Base-by-base conservation (phyloP, 1,140 invertebrate genomes). In the Pinna nobilis region DNA sequence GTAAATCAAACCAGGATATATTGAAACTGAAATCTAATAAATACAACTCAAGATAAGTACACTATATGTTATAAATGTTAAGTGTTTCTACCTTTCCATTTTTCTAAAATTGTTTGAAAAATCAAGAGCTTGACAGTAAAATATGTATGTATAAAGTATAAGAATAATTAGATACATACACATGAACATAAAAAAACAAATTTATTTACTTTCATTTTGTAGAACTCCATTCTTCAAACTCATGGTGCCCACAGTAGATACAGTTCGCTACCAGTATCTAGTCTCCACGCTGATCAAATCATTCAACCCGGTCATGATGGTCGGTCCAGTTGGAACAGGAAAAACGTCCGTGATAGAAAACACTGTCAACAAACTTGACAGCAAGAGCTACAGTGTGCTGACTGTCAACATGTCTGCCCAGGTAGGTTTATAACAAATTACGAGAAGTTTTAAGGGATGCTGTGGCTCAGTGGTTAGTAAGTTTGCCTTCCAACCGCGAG, bases 341-440 rank as follows among this genome's bases (percentile, higher is more conserved):
- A 97, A 96, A 89, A 95, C 94, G 0, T 94, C 93, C 1, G 92
- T 94, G 2, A 92, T 94, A 1, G 91, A 93, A 50, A 92, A 92
- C 47, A 93, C 94, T 0, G 83, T 96, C 11, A 86, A 91, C 5
- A 89, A 88, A 4, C 89, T 96, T 23, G 91, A 94, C 82, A 79
- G 90, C 0, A 89, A 87, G n/a, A 91, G 89, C 63, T 95, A 94
- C 84, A 91, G 90, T 50, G 82, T 93, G 1, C 90, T 96, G 4
- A 92, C 93, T 5, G 92, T 96, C 41, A 96, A 96, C 85, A 95
- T 96, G 92, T 96, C 95, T 1, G 95, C 94, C 2, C 93, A 92
- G 89, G 91, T 92, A 81, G 41, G 68, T 71, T 69, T 25, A 28
- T 4, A 3, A 28, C 11, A 11, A 44, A 44, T 53, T 50, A 9